Base-by-base conservation (phyloP, 2,888 invertebrate genomes). In the Uloborus plumipes region DNA sequence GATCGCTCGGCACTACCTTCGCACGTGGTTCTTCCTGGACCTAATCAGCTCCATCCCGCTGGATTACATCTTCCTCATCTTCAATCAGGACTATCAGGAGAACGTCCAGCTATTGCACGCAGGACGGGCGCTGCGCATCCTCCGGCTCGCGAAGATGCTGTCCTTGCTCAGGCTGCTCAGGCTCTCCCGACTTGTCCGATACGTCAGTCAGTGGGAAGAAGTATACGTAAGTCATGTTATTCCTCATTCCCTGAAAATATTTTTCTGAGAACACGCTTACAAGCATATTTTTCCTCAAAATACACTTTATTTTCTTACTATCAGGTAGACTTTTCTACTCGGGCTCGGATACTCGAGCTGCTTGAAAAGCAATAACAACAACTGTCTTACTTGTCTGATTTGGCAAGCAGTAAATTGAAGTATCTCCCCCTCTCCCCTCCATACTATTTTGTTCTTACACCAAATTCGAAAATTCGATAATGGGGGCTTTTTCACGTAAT, bases 191-290 rank as follows among this genome's bases (percentile, higher is more conserved):
- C 93, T 99, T 89, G 98, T 98, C 89, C 94, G 98, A 91, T 99
- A 98, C 91, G 97, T 98, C 88, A 97, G 97, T 90, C 98, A 98
- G 92, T 99, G 98, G 98, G 98, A 99, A 93, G 98, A 98, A 94
- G 98, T 98, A 92, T 96, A 98, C 93, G 96, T 97, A 94, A 97
- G 96, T 94, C 53, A 59, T 9, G 13, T 31, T 1, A 9, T 64
- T n/a, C 47, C 18, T 15, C 31, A 39, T 64, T 1, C 16, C 47
- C 7, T 31, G 31, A 31, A 31, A 4, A 31, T n/a, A n/a, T n/a
- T n/a, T n/a, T n/a, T n/a, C n/a, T n/a, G n/a, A n/a, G n/a, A n/a
- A n/a, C n/a, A n/a, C n/a, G n/a, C n/a, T n/a, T n/a, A n/a, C n/a
- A n/a, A n/a, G n/a, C n/a, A 26, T 26, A 4, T 26, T 26, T 2